These are phyloP conservation scores for Caenorhabditis sinica DNA, from an alignment of 2,888 invertebrate genomes.

Conservation along the genomic window DNA sequence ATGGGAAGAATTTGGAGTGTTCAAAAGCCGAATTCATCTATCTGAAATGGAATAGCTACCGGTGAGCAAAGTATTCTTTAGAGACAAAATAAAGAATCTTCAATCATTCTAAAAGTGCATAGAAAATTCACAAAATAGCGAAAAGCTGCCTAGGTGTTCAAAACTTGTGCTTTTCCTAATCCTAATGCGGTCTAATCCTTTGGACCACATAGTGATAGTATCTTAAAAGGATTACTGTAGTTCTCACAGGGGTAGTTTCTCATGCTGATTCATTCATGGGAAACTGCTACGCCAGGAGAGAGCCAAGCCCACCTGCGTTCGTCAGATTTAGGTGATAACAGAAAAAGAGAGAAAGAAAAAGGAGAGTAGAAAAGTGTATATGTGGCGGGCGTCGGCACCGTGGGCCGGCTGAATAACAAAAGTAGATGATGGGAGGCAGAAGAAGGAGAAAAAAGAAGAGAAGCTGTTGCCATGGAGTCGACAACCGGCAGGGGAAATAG, in stretches of 20 bases:
- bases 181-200: not conserved
- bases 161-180: not conserved
- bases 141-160: not conserved
- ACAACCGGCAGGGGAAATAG: slow-evolving; percentile 28
- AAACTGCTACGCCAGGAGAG: not conserved
- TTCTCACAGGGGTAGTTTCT: no score
- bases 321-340: slow-evolving; percentile 26
- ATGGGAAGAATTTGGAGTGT: not conserved
- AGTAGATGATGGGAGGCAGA: slow-evolving; percentile 37
- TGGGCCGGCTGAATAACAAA: slow-evolving; percentile 38
- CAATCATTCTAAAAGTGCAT: not conserved
- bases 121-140: not conserved
- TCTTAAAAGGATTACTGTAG: no score
- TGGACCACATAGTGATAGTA: not conserved
- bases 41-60: not conserved
- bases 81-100: not conserved
- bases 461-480: slow-evolving; percentile 48
- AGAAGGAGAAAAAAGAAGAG: slow-evolving; percentile 12
- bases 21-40: slow-evolving; percentile 2
- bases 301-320: slow-evolving; percentile 17
- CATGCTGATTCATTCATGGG: not conserved
- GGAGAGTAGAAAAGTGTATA: slow-evolving; percentile 44
- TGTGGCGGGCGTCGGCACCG: slow-evolving; percentile 35
- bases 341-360: slow-evolving; percentile 9
- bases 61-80: not conserved